Evolutionary conservation across 2,888 invertebrate genomes (phyloP).

Genomic region (Drepanosiphum platanoidis): DNA sequence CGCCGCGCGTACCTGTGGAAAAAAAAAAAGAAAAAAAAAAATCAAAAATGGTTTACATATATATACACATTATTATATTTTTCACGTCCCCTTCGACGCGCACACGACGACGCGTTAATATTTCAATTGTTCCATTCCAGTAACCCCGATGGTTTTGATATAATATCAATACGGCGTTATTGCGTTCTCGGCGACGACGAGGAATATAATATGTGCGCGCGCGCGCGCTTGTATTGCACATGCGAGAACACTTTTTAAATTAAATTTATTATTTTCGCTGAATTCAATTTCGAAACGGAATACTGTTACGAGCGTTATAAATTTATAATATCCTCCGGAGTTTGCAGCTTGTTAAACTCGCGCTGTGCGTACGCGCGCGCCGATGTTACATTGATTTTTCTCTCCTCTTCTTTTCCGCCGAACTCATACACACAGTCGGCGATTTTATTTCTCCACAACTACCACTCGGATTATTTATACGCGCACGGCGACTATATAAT

Average conservation of each 20-base stretch:
- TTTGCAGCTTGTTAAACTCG: neutral
- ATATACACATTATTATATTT: constrained; percentile 17
- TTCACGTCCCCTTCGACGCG: neutral
- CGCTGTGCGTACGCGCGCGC: too few relatives aligned
- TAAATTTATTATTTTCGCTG: constrained; percentile 21
- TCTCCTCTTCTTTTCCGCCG: too few relatives aligned
- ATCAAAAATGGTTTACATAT: neutral
- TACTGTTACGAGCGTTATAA: neutral
- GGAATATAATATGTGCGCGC: too few relatives aligned
- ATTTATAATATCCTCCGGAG: neutral
- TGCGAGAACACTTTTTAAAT: constrained; percentile 16
- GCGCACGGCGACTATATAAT: too few relatives aligned
- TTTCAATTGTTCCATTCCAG: constrained; percentile 42
- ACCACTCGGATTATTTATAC: constrained; percentile 1
- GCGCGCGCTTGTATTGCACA: neutral
- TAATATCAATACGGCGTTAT: constrained; percentile 31
- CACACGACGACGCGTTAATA: constrained; percentile 23
- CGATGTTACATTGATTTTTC: constrained; percentile 23
- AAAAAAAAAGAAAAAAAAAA: too few relatives aligned
- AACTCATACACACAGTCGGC: neutral
- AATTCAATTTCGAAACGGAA: constrained; percentile 12
- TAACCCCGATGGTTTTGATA: constrained; percentile 32
- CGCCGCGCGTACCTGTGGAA: too few relatives aligned
- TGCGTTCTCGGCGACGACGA: neutral
- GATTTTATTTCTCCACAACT: constrained; percentile 16